Conservation (phyloP, 2,113 vertebrate genomes). For the Poicephalus gulielmi region DNA sequence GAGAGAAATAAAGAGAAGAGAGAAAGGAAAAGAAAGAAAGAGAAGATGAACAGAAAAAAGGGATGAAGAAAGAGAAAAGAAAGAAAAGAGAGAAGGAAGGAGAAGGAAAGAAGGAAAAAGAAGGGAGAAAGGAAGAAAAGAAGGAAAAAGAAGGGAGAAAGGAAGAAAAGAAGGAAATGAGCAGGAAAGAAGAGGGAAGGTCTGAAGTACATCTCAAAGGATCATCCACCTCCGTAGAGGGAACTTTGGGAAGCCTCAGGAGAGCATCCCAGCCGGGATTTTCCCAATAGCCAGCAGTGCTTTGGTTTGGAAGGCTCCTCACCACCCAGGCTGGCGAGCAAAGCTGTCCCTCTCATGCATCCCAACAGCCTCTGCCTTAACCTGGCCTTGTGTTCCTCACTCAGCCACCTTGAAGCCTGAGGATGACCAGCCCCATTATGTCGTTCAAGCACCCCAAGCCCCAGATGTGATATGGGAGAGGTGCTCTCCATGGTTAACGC, state of each 20-base stretch:
- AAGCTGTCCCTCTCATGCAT: not conserved
- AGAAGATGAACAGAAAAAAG: too few species aligned
- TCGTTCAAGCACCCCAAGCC: not conserved
- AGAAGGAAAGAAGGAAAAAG: too few species aligned
- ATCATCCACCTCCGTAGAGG: not conserved
- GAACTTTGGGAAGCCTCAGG: not conserved
- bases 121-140: not conserved
- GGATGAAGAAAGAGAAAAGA: not conserved
- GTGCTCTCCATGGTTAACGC: rapidly evolving
- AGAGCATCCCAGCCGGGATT: not conserved
- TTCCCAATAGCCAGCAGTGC: not conserved
- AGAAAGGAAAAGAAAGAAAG: too few species aligned
- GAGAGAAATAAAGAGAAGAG: not conserved
- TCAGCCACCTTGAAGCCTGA: not conserved
- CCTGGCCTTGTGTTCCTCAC: too few species aligned
- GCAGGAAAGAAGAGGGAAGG: not conserved
- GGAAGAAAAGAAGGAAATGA: not conserved
- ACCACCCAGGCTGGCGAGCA: rapidly evolving
- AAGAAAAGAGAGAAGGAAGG: too few species aligned
- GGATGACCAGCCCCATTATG: rapidly evolving
- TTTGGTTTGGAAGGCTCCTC: not conserved
- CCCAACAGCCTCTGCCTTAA: not conserved
- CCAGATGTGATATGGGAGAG: rapidly evolving
- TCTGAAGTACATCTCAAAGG: not conserved
- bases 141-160: not conserved